Evolutionary conservation across 2,888 invertebrate species (phyloP).

Genomic region (Drosophila pseudotalamancana): DNA sequence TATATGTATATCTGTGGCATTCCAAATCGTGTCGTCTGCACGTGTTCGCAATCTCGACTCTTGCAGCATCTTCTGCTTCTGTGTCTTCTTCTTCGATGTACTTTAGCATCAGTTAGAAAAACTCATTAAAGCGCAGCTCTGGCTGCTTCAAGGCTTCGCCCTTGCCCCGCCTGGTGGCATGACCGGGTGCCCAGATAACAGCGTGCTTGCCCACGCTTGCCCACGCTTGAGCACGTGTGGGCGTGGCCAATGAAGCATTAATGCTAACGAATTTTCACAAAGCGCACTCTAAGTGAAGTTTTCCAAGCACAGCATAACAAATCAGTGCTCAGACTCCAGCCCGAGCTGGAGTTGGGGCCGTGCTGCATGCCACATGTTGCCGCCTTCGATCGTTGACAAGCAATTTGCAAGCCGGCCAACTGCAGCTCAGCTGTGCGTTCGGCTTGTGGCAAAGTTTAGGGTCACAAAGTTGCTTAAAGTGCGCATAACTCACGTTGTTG

Average conservation of each 20-base stretch:
- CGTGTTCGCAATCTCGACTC: conserved; percentile 30
- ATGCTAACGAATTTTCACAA: conserved; percentile 72
- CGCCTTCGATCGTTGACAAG: conserved; percentile 74
- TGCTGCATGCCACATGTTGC: conserved; percentile 17
- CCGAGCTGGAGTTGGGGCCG: not conserved
- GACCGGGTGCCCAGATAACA: conserved; percentile 63
- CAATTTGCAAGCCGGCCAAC: conserved; percentile 61
- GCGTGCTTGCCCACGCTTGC: conserved; percentile 1
- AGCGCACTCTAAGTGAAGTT: conserved; percentile 60
- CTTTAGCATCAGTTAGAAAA: conserved; percentile 36
- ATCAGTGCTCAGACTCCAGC: conserved; percentile 42
- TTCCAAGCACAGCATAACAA: conserved; percentile 70
- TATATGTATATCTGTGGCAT: not conserved
- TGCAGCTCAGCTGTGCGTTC: conserved; percentile 54
- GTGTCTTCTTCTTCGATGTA: not conserved
- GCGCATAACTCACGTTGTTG: conserved; percentile 64
- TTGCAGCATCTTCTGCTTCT: not conserved
- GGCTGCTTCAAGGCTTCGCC: conserved; percentile 70
- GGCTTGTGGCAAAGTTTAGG: conserved; percentile 55
- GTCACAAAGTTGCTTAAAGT: conserved; percentile 67
- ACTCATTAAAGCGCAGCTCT: conserved; percentile 58
- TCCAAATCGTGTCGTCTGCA: conserved; percentile 13
- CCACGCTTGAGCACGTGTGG: conserved; percentile 60
- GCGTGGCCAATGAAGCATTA: conserved; percentile 67
- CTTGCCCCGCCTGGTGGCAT: conserved; percentile 62